Base-by-base conservation (phyloP, 2,113 vertebrate genomes). In the Microcebus griseorufus region DNA sequence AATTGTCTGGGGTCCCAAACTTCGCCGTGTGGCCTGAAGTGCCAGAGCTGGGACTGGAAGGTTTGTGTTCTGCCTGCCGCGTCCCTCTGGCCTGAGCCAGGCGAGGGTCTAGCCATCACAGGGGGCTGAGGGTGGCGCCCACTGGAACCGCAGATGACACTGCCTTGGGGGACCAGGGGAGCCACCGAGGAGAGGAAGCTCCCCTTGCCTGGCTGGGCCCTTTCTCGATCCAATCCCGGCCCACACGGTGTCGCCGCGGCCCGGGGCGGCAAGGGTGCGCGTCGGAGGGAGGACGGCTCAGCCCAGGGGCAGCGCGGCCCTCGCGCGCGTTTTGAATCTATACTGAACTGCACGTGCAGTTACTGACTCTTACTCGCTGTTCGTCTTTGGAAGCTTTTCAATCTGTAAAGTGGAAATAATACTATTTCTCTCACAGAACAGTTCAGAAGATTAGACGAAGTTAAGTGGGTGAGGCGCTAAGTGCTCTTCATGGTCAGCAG, bases 401-500 rank as follows among this genome's bases (percentile, higher is more conserved):
- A 78, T 64, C 58, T 76, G 39, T 88, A 62, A 88, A 23, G 48
- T 48, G 20, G 6, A 45, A 23, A 29, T 58, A 12, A 32, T 17
- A 34, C 27, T 12, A 62, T 9, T 87, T 29, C 6, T 22, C 10
- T 42, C 29, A 37, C 9, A 32, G 53, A 76, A n/a, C 3, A 67
- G 60, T 51, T 34, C 1, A 5, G 55, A 39, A 20, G 53, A 4
- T 37, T 20, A 22, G 78, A 39, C 3, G 65, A 55, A 29, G 34
- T 62, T 16, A 34, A 34, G 37, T 34, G 76, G 20, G 22, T 3
- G 9, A 53, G 45, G 53, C 17, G 29, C 39, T 14, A 16, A 27
- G 37, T 3, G 16, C 32, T 69, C 16, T 55, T 39, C 45, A 12
- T 0, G 13, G 3, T 0, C 6, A 9, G 55, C 45, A 0, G 34